A percentile compares a stretch with the other conserved stretches of the same genome.
Conservation (phyloP, 1,140 invertebrate species). For the Sycophila sp. region DNA sequence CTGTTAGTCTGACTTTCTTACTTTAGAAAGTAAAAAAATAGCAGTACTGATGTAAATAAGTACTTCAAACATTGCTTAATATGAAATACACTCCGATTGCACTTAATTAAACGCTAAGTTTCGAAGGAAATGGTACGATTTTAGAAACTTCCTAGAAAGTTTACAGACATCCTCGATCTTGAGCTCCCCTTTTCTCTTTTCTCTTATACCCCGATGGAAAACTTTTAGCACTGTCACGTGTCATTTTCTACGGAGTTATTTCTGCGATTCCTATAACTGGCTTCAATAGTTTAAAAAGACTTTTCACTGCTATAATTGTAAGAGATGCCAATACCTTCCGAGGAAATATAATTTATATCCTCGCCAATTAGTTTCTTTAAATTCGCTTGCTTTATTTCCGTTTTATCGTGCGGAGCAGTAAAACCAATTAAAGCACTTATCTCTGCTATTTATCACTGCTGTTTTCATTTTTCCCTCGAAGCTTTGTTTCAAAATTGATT, state of each 20-base stretch:
- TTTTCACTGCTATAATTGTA: not conserved
- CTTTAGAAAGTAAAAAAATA: no score
- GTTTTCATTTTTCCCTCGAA: not conserved
- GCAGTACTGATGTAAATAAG: no score
- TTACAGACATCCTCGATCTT: constrained; percentile 1
- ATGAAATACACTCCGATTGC: no score
- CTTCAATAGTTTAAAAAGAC: not conserved
- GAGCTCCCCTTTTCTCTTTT: not conserved
- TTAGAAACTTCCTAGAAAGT: not conserved
- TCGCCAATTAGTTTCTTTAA: not conserved
- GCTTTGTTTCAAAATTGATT: not conserved
- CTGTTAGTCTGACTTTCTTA: no score
- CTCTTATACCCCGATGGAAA: not conserved
- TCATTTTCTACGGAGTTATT: constrained; percentile 15
- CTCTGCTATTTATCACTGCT: not conserved
- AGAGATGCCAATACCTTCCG: not conserved
- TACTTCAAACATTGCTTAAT: no score
- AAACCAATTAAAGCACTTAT: constrained; percentile 16
- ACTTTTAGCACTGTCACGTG: not conserved
- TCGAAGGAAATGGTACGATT: not conserved
- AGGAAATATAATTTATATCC: constrained; percentile 1
- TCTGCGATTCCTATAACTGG: not conserved
- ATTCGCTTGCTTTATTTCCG: not conserved
- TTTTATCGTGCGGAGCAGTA: not conserved
- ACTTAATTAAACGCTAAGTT: not conserved